Evolutionary conservation across 1,140 invertebrate species (phyloP).

Genomic region (Drosophila busckii): DNA sequence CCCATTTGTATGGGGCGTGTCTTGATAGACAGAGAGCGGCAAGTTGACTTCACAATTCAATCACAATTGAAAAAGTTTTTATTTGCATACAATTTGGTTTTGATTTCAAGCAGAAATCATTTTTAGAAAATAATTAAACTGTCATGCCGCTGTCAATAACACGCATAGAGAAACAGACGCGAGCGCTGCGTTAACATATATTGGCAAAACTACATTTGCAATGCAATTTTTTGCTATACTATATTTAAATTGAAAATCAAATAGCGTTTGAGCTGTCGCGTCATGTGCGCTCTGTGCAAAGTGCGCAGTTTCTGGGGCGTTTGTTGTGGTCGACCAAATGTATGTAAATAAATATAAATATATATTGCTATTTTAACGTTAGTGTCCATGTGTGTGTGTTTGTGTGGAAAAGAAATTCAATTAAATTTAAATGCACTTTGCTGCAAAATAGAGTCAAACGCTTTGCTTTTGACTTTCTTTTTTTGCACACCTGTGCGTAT

Average conservation of each 20-base stretch:
- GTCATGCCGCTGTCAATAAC: constrained; percentile 62
- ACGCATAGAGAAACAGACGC: constrained; percentile 16
- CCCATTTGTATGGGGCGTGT: constrained; percentile 15
- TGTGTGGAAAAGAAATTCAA: constrained; percentile 30
- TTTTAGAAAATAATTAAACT: constrained; percentile 70
- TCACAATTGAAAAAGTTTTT: background rate
- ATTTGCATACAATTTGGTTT: constrained; percentile 15
- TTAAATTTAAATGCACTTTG: constrained; percentile 38
- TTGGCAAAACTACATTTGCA: constrained; percentile 41
- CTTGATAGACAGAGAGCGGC: background rate
- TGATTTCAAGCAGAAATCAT: constrained; percentile 37
- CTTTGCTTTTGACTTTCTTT: background rate
- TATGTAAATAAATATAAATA: background rate
- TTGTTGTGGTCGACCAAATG: too few species aligned
- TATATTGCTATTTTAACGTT: constrained; percentile 3
- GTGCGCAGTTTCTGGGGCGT: background rate
- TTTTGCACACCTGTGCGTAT: constrained; percentile 35
- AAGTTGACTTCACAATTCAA: too few species aligned
- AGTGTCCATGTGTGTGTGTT: too few species aligned
- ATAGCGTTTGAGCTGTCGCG: constrained; percentile 34
- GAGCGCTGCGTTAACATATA: constrained; percentile 2
- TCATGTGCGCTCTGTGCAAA: constrained; percentile 1
- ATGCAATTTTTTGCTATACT: constrained; percentile 37
- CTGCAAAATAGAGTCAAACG: background rate
- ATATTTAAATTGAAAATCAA: constrained; percentile 66